These are phyloP conservation scores for Ennomos quercinarius DNA, from an alignment of 2,888 invertebrate species.

Conservation along the genomic window DNA sequence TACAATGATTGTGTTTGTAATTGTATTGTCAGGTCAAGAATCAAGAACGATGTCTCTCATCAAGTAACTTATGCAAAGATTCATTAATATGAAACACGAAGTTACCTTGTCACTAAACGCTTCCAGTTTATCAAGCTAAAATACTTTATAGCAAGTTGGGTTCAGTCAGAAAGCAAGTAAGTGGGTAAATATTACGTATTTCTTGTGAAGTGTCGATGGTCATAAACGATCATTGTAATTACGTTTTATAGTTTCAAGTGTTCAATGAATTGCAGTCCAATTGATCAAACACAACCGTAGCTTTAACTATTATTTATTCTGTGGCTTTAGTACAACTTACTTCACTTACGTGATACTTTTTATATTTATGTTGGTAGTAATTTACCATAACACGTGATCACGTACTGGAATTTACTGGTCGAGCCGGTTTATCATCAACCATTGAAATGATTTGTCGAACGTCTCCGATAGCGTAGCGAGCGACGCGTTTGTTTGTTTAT, in stretches of 20 bases:
- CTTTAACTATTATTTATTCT: background rate
- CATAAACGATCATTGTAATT: background rate
- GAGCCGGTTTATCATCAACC: constrained; percentile 10
- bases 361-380: background rate
- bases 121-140: no score
- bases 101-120: no score
- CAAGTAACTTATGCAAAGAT: background rate
- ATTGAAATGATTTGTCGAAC: constrained; percentile 1
- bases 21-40: constrained; percentile 14
- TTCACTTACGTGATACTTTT: no score
- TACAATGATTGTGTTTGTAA: constrained; percentile 13
- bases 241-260: background rate
- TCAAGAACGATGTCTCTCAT: background rate
- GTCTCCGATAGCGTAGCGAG: constrained; percentile 8
- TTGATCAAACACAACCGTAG: constrained; percentile 1
- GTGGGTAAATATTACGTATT: no score
- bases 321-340: no score
- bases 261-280: background rate
- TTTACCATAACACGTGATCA: background rate
- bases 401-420: constrained; percentile 1
- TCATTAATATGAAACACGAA: background rate
- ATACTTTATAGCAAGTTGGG: no score
- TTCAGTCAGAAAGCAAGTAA: no score
- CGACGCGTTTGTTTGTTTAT: constrained; percentile 25
- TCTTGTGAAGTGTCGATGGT: background rate